These are phyloP conservation scores for Eospalax fontanierii DNA, from an alignment of 2,797 vertebrate genomes.

Conservation along the genomic window DNA sequence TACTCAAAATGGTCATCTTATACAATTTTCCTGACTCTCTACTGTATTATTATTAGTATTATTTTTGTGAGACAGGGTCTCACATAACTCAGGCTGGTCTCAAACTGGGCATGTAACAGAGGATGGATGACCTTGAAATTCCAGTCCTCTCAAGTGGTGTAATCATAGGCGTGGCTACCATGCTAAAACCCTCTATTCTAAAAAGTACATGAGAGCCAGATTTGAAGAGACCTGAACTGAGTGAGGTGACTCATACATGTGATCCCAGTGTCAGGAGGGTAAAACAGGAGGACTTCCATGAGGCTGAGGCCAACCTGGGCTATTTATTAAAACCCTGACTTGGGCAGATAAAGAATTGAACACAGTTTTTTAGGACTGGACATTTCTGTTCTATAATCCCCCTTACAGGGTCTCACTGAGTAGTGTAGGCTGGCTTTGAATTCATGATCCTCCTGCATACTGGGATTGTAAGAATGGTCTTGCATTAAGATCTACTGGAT, in stretches of 20 bases:
- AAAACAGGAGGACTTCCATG: neutral
- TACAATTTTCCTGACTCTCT: neutral
- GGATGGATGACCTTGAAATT: neutral
- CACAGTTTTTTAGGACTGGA: neutral
- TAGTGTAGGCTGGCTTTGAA: neutral
- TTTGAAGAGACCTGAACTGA: neutral
- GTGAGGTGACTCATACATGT: too few relatives aligned
- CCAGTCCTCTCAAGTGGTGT: too few relatives aligned
- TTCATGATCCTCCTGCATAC: neutral
- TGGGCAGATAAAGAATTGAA: neutral
- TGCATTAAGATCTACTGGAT: constrained; percentile 28
- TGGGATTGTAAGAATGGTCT: neutral
- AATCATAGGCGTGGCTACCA: neutral
- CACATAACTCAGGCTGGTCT: too few relatives aligned
- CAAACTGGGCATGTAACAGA: too few relatives aligned
- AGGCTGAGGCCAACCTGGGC: neutral
- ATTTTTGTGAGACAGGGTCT: neutral
- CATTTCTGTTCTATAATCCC: neutral
- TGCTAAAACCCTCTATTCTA: neutral
- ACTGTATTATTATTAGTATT: neutral
- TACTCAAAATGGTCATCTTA: neutral
- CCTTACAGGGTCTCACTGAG: neutral
- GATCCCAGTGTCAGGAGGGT: neutral
- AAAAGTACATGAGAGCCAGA: constrained; percentile 27
- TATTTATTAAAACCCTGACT: neutral